phyloP scores from a whole-genome alignment of 2,797 vertebrate genomes.

The Sebastes iracundus region DNA sequence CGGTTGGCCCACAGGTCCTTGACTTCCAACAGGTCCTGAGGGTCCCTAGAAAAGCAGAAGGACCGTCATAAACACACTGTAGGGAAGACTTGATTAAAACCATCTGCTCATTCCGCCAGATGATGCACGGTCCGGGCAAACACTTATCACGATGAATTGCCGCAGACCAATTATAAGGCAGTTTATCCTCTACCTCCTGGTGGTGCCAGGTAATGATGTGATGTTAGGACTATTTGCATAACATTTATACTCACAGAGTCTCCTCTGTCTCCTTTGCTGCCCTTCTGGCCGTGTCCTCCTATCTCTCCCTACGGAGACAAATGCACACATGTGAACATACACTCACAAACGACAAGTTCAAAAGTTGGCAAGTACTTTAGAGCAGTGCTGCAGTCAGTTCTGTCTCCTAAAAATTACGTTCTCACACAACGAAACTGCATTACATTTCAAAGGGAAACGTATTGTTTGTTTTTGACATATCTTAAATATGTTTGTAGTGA shows the following conservation, averaged over 20 bases:
- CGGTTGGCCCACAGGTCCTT: slow-evolving; percentile 88
- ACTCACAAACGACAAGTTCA: background rate
- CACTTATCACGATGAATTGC: slow-evolving; percentile 10
- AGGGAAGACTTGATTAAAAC: slow-evolving; percentile 10
- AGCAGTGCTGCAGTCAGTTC: background rate
- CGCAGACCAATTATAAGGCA: slow-evolving; percentile 26
- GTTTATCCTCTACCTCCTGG: slow-evolving; percentile 20
- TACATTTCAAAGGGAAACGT: no score
- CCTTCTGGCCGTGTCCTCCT: slow-evolving; percentile 91
- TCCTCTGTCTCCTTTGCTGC: slow-evolving; percentile 93
- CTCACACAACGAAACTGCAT: background rate
- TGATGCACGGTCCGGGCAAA: slow-evolving; percentile 7
- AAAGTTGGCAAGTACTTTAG: background rate
- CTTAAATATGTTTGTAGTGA: no score
- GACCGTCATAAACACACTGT: slow-evolving; percentile 4
- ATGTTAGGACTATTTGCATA: background rate
- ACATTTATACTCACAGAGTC: slow-evolving; percentile 85
- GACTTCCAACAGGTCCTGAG: slow-evolving; percentile 86
- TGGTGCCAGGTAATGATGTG: slow-evolving; percentile 21
- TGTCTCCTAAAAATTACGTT: background rate
- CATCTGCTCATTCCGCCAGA: slow-evolving; percentile 24
- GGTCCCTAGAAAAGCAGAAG: slow-evolving; percentile 85
- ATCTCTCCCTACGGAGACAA: slow-evolving; percentile 85
- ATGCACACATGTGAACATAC: slow-evolving; percentile 4
- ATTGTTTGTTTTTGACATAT: no score